Evolutionary conservation across 2,797 vertebrate species (phyloP), one percentile per base, ranked within the genome.

Genomic region (Novumbra hubbsi): DNA sequence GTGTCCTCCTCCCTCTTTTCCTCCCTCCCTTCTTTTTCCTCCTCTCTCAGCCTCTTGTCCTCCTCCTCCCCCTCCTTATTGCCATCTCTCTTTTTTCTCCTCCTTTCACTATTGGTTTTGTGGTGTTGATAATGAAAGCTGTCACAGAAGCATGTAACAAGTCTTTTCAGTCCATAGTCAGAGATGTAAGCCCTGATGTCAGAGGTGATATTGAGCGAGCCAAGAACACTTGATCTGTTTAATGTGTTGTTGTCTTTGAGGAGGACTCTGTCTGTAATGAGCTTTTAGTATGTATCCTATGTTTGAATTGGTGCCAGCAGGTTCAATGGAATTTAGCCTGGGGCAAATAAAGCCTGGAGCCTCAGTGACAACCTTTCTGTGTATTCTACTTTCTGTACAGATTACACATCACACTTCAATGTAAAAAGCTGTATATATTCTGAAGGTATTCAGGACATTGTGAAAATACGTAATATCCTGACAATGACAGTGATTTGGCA

Each of bases 91-190:
- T 52, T 74, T 89, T 86, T 84, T 88, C 88, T 91, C 91, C 90
- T 86, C 94, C 94, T 93, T 95, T 95, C 89, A 85, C 84, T 91
- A 89, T 89, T 90, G 83, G 83, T 93, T 94, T 93, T 95, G 92
- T 92, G 89, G 89, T 89, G 78, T 92, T 92, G 93, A 93, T 94
- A 94, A 95, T 93, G 87, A 94, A 92, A 91, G 91, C 87, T 93
- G 94, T 93, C 93, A 94, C 81, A 89, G 82, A 96, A 89, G 93
- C 93, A 94, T 91, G 92, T 86, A 94, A 85, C 90, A 90, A 92
- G 91, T 85, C 77, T 86, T 86, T 93, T 93, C 91, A 83, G 81
- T 78, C 30, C 78, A 21, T 75, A 84, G 86, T 86, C 86, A 84
- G 78, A 68, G 86, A 84, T 84, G 85, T 86, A 88, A 93, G 87